Base-by-base conservation (phyloP, 2,113 vertebrate genomes). In the Notiomystis cincta region DNA sequence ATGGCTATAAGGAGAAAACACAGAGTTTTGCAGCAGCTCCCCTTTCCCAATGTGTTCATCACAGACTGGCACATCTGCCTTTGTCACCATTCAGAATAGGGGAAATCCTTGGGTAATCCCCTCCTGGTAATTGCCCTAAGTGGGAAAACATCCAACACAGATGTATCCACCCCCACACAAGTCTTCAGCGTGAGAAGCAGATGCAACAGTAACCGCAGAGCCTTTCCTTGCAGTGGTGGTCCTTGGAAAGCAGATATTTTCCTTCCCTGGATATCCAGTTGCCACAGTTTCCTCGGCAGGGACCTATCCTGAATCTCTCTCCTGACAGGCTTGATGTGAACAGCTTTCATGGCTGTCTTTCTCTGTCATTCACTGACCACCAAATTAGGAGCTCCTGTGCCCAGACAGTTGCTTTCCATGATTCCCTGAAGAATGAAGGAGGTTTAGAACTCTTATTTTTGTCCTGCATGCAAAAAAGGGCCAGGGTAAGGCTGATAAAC, bases 91-190 rank as follows among this genome's bases (percentile, higher is more conserved):
- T 89, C 54, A 83, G 60, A 83, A 71, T 2, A 72, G 83, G 79
- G 87, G 60, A 94, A 89, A 45, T 69, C 90, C 64, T 45, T 66
- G 69, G 88, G 85, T 82, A 93, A 87, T 95, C 45, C 91, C 80
- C 89, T 89, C 45, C 53, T 77, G 4, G 0, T 88, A 77, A 77
- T 30, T 58, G 31, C 58, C 70, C 23, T 79, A 40, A 44, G 31
- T 54, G 47, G 67, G 83, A 83, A 91, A 83, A 37, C 4, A 33
- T 51, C 50, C 76, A 73, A 28, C 54, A 37, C 37, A 94, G 45
- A 45, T 72, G 61, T 18, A 80, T 54, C 47, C 53, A 37, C 51
- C 44, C 25, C 45, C 16, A 4, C 60, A 38, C 4, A 25, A 62
- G 40, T 16, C 27, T 66, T 85, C 25, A 37, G 37, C 1, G 0